Percentiles rank a stretch among this genome's conserved stretches.
Evolutionary conservation across 2,888 invertebrate species (phyloP).

Genomic region (Pelosia muscerda): DNA sequence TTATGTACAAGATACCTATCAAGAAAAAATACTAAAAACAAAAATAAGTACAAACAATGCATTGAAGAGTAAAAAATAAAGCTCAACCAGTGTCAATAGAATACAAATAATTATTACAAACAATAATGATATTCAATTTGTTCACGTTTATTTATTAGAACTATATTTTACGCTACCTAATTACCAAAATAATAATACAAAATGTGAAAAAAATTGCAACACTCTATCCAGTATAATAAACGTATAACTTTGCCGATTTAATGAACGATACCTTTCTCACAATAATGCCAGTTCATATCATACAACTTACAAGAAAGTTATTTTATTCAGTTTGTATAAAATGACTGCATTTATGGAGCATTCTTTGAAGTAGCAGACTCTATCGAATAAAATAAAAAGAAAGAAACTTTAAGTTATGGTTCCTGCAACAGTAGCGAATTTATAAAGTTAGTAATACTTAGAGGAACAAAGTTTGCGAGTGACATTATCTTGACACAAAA

Average conservation of each 20-base stretch:
- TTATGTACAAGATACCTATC: too few species aligned
- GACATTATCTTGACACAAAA: too few species aligned
- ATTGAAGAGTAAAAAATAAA: too few species aligned
- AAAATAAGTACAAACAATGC: too few species aligned
- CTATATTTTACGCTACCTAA: background rate
- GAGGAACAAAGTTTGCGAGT: too few species aligned
- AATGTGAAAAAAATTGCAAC: background rate
- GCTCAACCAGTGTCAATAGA: too few species aligned
- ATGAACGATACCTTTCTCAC: conserved; percentile 40
- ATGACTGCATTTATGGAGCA: conserved; percentile 41
- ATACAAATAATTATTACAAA: too few species aligned
- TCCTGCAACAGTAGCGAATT: too few species aligned
- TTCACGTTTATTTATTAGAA: background rate
- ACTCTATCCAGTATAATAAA: background rate
- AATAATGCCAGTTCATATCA: conserved; percentile 36
- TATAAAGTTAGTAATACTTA: too few species aligned
- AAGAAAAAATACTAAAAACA: too few species aligned
- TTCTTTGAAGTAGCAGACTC: conserved; percentile 40
- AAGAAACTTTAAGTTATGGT: conserved; percentile 15
- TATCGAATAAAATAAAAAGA: conserved; percentile 25
- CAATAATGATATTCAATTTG: background rate
- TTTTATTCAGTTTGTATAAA: conserved; percentile 44
- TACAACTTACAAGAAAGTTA: conserved; percentile 34
- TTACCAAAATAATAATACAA: background rate
- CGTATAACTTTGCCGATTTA: background rate